Evolutionary conservation across 2,888 invertebrate species (phyloP).

Genomic region (Lycia hirtaria): DNA sequence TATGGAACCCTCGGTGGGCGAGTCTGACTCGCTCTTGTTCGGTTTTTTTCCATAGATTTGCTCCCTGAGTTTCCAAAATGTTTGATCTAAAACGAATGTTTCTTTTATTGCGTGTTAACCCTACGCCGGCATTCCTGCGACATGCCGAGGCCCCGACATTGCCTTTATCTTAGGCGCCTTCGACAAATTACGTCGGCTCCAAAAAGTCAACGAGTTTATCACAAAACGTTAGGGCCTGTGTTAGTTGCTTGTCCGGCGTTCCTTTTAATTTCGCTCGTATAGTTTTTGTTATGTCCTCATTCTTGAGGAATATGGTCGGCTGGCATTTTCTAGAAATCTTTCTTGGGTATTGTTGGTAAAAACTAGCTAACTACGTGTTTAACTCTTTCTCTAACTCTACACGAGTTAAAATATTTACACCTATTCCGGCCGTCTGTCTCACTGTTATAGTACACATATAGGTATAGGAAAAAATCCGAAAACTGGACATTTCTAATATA

Average conservation of each 20-base stretch:
- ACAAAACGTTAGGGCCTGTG: slow-evolving; percentile 69
- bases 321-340: neutral
- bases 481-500: no score
- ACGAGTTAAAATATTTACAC: no score
- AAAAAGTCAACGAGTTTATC: slow-evolving; percentile 78
- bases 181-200: slow-evolving; percentile 82
- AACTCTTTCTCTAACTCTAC: no score
- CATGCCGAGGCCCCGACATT: slow-evolving; percentile 62
- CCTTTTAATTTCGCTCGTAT: slow-evolving; percentile 81
- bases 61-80: neutral
- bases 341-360: neutral
- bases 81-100: neutral
- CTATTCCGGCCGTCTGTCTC: no score
- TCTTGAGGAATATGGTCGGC: slow-evolving; percentile 58
- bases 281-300: slow-evolving; percentile 76
- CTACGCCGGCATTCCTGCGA: slow-evolving; percentile 60
- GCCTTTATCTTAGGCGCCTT: slow-evolving; percentile 83
- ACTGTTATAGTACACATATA: no score
- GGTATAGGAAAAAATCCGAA: no score
- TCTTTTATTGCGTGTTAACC: slow-evolving; percentile 32
- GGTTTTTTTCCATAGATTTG: neutral
- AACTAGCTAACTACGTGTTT: neutral
- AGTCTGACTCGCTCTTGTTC: no score
- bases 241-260: slow-evolving; percentile 77
- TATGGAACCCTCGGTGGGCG: no score